Evolutionary conservation across 2,888 invertebrate genomes (phyloP).

Genomic region (Didymodactylos carnosus): DNA sequence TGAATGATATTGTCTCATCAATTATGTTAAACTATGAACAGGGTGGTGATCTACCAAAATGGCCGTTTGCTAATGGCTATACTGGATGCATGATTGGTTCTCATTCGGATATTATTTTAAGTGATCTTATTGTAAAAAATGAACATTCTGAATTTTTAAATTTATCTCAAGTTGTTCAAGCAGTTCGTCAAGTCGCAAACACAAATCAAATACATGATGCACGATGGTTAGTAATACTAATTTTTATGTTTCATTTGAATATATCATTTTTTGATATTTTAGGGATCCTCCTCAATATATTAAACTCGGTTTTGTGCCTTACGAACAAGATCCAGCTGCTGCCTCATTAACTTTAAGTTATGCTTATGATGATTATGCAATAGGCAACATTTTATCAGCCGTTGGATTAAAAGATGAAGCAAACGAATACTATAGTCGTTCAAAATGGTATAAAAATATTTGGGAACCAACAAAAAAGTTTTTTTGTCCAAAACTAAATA

Average conservation of each 20-base stretch:
- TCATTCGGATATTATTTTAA: background rate
- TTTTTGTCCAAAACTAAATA: background rate
- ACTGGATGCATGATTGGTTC: conserved; percentile 1
- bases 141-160: background rate
- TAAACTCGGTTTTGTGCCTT: background rate
- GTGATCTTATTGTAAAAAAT: background rate
- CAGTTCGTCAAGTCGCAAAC: background rate
- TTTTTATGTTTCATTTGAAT: too few species aligned
- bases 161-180: background rate
- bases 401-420: background rate
- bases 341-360: background rate
- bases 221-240: too few species aligned
- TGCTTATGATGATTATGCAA: background rate
- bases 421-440: background rate
- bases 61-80: background rate
- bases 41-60: background rate
- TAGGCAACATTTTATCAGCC: background rate
- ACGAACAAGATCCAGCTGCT: background rate
- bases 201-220: background rate
- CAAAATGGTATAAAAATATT: background rate
- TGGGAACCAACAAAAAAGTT: background rate
- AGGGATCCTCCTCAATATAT: background rate
- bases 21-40: background rate
- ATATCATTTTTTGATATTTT: too few species aligned
- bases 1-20: background rate